Conservation (phyloP, 2,797 vertebrate species). For the Hippoglossus hippoglossus region DNA sequence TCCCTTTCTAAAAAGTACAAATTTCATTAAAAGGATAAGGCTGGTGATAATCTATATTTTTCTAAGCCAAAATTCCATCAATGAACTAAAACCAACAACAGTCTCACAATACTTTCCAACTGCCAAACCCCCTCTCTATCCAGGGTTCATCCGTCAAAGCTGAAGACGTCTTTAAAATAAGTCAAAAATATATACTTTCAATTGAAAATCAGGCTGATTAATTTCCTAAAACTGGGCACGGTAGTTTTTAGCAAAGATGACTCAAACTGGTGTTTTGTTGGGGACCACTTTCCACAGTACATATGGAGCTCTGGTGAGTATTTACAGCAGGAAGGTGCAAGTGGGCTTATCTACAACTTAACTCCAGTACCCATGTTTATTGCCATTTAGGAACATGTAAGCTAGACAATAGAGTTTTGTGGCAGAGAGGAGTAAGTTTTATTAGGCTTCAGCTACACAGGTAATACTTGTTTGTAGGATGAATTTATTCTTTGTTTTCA, state of each 20-base stretch:
- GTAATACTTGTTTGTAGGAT: no score
- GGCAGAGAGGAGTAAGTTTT: background rate
- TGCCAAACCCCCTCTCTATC: no score
- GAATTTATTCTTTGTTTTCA: no score
- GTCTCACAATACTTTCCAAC: background rate
- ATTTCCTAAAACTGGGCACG: no score
- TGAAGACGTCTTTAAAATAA: background rate
- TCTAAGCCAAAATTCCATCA: background rate
- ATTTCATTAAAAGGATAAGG: background rate
- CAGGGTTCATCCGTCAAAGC: no score
- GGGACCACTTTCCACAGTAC: background rate
- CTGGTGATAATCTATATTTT: background rate
- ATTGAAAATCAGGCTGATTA: no score
- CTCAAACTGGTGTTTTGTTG: no score
- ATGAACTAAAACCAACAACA: background rate
- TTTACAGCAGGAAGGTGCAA: background rate
- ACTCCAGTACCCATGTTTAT: background rate
- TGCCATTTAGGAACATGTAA: background rate
- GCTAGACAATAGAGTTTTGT: background rate
- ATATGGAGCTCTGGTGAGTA: background rate
- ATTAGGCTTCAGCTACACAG: background rate
- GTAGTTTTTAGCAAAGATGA: no score
- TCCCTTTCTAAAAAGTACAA: background rate
- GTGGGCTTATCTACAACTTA: no score
- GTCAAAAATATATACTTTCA: background rate